Conservation (phyloP, 2,888 invertebrate genomes). For the Aporophyla nigra region DNA sequence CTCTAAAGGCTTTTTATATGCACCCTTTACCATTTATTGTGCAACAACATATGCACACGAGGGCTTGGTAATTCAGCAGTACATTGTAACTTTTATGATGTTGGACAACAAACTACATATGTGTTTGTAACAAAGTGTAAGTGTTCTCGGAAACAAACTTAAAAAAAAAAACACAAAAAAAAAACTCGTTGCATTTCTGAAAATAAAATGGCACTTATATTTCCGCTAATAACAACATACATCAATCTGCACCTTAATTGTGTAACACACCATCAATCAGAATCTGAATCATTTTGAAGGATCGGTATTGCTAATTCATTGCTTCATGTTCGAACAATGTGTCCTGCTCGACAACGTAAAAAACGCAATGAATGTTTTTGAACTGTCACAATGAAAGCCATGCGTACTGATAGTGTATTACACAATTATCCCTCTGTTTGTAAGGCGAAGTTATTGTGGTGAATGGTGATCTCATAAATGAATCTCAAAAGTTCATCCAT, state of each 20-base stretch:
- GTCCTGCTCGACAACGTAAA: too few relatives aligned
- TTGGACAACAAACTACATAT: not conserved
- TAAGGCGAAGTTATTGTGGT: not conserved
- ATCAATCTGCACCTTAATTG: not conserved
- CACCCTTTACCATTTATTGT: slow-evolving; percentile 28
- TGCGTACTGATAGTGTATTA: too few relatives aligned
- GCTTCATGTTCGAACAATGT: too few relatives aligned
- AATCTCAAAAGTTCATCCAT: not conserved
- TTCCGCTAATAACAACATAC: slow-evolving; percentile 4
- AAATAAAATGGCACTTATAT: not conserved
- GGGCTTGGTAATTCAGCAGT: not conserved
- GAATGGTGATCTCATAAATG: not conserved
- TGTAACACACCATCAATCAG: too few relatives aligned
- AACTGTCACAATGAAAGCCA: too few relatives aligned
- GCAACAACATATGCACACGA: slow-evolving; percentile 11
- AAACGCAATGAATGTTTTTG: too few relatives aligned
- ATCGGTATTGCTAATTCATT: too few relatives aligned
- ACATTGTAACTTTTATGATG: slow-evolving; percentile 19
- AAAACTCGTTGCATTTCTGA: not conserved
- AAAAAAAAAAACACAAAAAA: too few relatives aligned
- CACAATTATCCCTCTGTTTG: not conserved
- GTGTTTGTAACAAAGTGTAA: slow-evolving; percentile 6
- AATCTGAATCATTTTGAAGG: too few relatives aligned
- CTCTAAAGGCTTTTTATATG: slow-evolving; percentile 4
- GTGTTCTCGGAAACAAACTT: not conserved